These are phyloP conservation scores for Girardinus metallicus DNA, from an alignment of 2,797 vertebrate genomes.

Conservation along the genomic window DNA sequence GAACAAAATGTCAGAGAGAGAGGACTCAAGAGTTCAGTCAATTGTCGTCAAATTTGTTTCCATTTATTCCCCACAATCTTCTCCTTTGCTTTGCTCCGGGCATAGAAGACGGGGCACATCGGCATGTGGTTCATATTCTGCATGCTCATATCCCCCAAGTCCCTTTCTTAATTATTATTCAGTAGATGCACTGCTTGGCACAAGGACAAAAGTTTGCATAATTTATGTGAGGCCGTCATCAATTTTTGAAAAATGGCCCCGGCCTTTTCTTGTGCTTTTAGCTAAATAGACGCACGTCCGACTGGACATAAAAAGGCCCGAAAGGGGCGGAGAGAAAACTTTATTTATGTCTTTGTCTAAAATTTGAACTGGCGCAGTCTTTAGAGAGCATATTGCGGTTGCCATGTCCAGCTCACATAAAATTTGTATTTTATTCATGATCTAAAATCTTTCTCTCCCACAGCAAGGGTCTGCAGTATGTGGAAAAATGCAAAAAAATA, in stretches of 20 bases:
- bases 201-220: conserved; percentile 86
- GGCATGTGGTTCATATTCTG: conserved; percentile 64
- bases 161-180: conserved; percentile 83
- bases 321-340: conserved; percentile 63
- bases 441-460: conserved; percentile 26
- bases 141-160: conserved; percentile 64
- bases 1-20: not conserved
- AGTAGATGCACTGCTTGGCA: conserved; percentile 81
- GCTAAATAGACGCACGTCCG: conserved; percentile 78
- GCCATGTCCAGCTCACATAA: conserved; percentile 53
- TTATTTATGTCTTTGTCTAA: conserved; percentile 82
- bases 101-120: conserved; percentile 47
- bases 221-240: conserved; percentile 87
- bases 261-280: conserved; percentile 79
- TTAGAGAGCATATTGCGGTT: conserved; percentile 54
- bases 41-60: conserved; percentile 11
- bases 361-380: conserved; percentile 62
- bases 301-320: conserved; percentile 67
- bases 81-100: conserved; percentile 37
- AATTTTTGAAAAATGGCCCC: conserved; percentile 82
- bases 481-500: conserved; percentile 39
- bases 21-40: conserved; percentile 7
- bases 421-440: conserved; percentile 47
- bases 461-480: conserved; percentile 21
- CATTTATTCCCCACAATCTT: conserved; percentile 21